Evolutionary conservation across 2,113 vertebrate species (phyloP), one percentile per base, ranked within the genome.

Genomic region (Calidris pygmaea): DNA sequence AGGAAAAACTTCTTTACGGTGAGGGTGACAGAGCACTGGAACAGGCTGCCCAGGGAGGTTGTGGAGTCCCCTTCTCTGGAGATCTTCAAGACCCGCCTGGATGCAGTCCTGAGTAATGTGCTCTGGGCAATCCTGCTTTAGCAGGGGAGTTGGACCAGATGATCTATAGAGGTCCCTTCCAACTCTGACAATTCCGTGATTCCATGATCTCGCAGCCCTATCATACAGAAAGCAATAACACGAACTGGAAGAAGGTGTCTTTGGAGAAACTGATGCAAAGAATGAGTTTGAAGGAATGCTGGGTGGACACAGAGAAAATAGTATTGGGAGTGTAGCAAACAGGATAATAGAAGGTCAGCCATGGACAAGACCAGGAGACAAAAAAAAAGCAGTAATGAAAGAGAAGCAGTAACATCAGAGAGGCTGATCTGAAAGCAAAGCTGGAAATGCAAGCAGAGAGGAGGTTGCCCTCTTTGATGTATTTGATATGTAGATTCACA

Each of bases 331-430:
- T 35, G 30, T 70, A 53, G 71, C 41, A 39, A 85, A 27, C 0
- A 6, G 55, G 0, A 0, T 26, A 34, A 21, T 18, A 0, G 14
- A 34, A 62, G n/a, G 59, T 15, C 29, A 39, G 82, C 35, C 0
- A 1, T 6, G 56, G 56, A 29, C 52, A 41, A 59, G 59, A 45
- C 5, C 55, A 37, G 63, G 55, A 66, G 56, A 75, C 84, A 77
- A 4, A 56, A 62, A 47, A 17, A 93, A 43, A 17, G 53, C 52
- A 48, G 76, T 56, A 34, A 55, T 18, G 65, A 41, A n/a, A 88
- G 79, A 62, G 59, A 13, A 50, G 56, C 62, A 39, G 79, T 66
- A 55, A 55, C 23, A 24, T 45, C 72, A 56, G 52, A 55, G 72
- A 60, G 56, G 26, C 63, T 52, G 67, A 27, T 12, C 11, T 30